These are phyloP conservation scores for Amphipoea oculea DNA, from an alignment of 2,888 invertebrate species.

Conservation along the genomic window DNA sequence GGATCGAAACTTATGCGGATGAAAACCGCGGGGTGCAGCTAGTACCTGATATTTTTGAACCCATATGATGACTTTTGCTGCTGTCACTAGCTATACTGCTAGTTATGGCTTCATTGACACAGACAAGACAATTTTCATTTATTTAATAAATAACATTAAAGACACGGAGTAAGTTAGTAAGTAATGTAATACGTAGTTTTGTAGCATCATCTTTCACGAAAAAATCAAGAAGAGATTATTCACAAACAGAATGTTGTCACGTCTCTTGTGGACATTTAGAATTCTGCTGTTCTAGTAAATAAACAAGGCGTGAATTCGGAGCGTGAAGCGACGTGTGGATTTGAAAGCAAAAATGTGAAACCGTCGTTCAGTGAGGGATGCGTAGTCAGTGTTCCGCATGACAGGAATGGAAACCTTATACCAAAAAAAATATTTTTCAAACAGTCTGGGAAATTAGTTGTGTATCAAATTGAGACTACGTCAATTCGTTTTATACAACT, in stretches of 20 bases:
- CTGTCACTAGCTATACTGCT: neutral
- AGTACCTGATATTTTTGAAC: neutral
- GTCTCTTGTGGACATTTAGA: conserved; percentile 27
- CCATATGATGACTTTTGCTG: neutral
- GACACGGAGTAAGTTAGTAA: neutral
- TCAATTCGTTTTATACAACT: neutral
- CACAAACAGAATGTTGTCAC: conserved; percentile 12
- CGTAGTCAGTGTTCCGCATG: conserved; percentile 27
- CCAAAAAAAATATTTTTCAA: neutral
- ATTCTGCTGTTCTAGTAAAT: conserved; percentile 33
- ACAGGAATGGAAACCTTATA: conserved; percentile 4
- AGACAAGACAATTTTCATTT: neutral
- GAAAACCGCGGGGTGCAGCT: too few species aligned
- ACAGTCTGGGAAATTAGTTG: neutral
- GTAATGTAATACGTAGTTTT: neutral
- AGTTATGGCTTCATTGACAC: neutral
- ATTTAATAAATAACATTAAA: neutral
- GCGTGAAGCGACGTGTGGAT: conserved; percentile 29
- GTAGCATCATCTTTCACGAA: neutral
- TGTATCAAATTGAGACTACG: neutral
- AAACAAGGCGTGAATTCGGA: conserved; percentile 44
- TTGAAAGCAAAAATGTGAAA: conserved; percentile 44
- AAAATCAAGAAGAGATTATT: conserved; percentile 6
- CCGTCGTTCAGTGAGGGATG: conserved; percentile 15
- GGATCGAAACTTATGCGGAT: too few species aligned